Evolutionary conservation across 2,888 invertebrate genomes (phyloP), one percentile per base, ranked within the genome.

Genomic region (Agrochola litura): DNA sequence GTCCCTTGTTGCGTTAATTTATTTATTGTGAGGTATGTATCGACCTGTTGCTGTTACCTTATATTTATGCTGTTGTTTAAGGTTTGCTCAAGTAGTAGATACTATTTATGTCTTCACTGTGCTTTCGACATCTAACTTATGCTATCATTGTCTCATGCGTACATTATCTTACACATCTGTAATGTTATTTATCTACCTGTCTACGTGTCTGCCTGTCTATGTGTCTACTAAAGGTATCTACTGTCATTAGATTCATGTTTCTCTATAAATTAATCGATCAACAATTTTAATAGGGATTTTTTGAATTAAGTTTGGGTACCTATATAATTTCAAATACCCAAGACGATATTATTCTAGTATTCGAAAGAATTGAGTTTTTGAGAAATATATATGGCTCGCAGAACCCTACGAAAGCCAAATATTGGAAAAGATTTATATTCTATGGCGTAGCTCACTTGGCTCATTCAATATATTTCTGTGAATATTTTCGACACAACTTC

Each of bases 11-110:
- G 79, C 77, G 79, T 86, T 90, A 83, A 81, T 89, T 90, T 86
- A 73, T 86, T 91, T 87, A 85, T 84, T 81, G 80, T 86, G 85
- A 89, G 89, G 91, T 91, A 89, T 89, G 89, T 91, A 90, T 88
- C 74, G 71, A 81, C 72, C 78, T 83, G 56, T 89, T 84, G 80
- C 77, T 84, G 73, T 76, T 61, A 81, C 60, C 43, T 30, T 73
- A 67, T 84, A 76, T 85, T 77, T 79, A 70, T 77, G 83, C 75
- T 81, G 54, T 76, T 81, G 70, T 85, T 76, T 74, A 78, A 74
- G 65, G 64, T 85, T 79, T 78, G 89, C 86, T 85, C 56, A 52
- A 60, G 81, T 87, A 86, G 87, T 79, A 46, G 46, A 46, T 46
- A 58, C 37, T 70, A 54, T 71, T 65, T 56, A 49, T 76, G 43